These are phyloP conservation scores for Myoxocephalus aenaeus DNA, from an alignment of 2,797 vertebrate genomes.

Conservation along the genomic window DNA sequence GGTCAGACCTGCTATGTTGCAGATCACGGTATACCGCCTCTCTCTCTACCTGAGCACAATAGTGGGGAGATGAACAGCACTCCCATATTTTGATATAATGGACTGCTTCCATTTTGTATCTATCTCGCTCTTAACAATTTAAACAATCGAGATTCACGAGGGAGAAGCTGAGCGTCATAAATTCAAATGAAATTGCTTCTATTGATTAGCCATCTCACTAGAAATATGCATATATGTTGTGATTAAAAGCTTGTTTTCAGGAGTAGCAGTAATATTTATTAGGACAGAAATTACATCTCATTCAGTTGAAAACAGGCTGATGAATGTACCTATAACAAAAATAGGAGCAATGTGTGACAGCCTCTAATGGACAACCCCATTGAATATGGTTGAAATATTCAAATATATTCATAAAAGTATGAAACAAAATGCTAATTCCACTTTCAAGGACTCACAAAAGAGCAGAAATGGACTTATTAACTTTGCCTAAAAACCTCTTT, in stretches of 20 bases:
- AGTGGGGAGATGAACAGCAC: not conserved
- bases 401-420: slow-evolving; percentile 42
- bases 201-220: not conserved
- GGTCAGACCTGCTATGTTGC: slow-evolving; percentile 72
- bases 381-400: slow-evolving; percentile 36
- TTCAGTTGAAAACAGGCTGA: slow-evolving; percentile 4
- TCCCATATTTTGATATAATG: slow-evolving; percentile 37
- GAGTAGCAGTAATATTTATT: slow-evolving; percentile 2
- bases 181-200: slow-evolving; percentile 22
- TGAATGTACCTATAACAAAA: not conserved
- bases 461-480: slow-evolving; percentile 58
- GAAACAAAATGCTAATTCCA: slow-evolving; percentile 44
- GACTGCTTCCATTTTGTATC: slow-evolving; percentile 29
- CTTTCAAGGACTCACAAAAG: slow-evolving; percentile 38
- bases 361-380: slow-evolving; percentile 7
- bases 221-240: slow-evolving; percentile 5
- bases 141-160: slow-evolving; percentile 4
- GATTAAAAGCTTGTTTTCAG: slow-evolving; percentile 28
- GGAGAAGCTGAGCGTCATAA: not conserved
- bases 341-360: not conserved
- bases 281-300: not conserved
- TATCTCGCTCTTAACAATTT: slow-evolving; percentile 25
- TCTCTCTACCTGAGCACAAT: slow-evolving; percentile 46
- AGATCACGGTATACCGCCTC: slow-evolving; percentile 64
- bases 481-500: slow-evolving; percentile 51